Base-by-base conservation (phyloP, 92 coral and sea anemone species). In the Actinostola sp. region DNA sequence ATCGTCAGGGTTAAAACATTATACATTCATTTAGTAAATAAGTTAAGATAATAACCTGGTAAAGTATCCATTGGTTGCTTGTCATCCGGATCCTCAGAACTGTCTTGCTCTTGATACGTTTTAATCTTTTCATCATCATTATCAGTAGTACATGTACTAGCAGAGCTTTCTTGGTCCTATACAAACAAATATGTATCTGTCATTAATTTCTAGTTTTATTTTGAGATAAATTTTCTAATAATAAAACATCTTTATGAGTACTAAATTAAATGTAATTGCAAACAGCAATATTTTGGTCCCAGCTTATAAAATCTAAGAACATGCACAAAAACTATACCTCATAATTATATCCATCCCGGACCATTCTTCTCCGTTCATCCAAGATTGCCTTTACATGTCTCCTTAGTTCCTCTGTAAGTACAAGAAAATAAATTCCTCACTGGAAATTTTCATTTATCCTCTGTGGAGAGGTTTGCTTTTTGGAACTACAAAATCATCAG, bases 351-450 rank as follows among this genome's bases (percentile, higher is more conserved):
- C 85, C 85, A 56, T 84, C 85, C 34, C 50, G 32, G 33, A 84
- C 81, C 89, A 84, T 84, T 46, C 89, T 34, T 36, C 89, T 56
- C 39, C 85, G 74, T 38, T 84, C 89, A 72, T 84, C 72, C 42
- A 79, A 35, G 32, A 84, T 72, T 44, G 89, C 81, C 50, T 61
- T 43, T 12, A 59, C 74, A 52, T 78, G 89, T 57, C 84, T 19
- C 24, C 74, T 63, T 35, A 84, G 63, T 56, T 56, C 36, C 63
- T 56, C 63, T 56, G 63, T 21, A 8, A 56, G 3, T 6, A 56
- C 31, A 56, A 56, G n/a, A 10, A 6, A 21, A 24, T 56, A 7
- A 56, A 2, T 56, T 56, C 46, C 15, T 41, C 46, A 41, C 15
- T 41, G 8, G 46, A 8, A 41, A 41, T 41, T 41, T 15, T 8